Percentiles rank a stretch among this genome's conserved stretches.
These are phyloP conservation scores for Cremastinae sp. DNA, from an alignment of 2,888 invertebrate genomes.

Conservation along the genomic window DNA sequence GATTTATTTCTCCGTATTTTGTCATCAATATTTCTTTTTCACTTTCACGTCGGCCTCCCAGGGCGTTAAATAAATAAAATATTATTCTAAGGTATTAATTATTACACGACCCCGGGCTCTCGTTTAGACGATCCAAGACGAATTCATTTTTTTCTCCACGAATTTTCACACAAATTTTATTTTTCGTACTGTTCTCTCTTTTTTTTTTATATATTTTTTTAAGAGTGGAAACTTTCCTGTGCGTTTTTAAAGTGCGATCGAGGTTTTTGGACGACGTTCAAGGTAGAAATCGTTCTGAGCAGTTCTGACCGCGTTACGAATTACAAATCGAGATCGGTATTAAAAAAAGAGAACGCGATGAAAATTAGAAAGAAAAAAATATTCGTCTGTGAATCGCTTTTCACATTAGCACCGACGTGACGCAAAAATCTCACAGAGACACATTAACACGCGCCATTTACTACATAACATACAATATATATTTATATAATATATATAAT, in stretches of 20 bases:
- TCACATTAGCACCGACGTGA: slow-evolving; percentile 64
- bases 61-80: slow-evolving; percentile 76
- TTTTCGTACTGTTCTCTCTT: neutral
- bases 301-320: slow-evolving; percentile 57
- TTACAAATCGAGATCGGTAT: neutral
- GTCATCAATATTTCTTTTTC: slow-evolving; percentile 35
- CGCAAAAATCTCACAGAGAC: slow-evolving; percentile 77
- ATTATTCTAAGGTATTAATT: slow-evolving; percentile 70
- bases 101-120: slow-evolving; percentile 70
- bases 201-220: slow-evolving; percentile 12
- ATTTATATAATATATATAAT: slow-evolving; percentile 75
- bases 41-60: slow-evolving; percentile 68
- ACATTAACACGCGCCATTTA: slow-evolving; percentile 78
- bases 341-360: neutral
- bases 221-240: slow-evolving; percentile 65
- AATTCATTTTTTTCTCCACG: slow-evolving; percentile 58
- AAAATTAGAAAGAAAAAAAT: slow-evolving; percentile 43
- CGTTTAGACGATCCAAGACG: slow-evolving; percentile 41
- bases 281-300: slow-evolving; percentile 61
- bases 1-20: slow-evolving; percentile 20
- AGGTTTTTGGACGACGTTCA: slow-evolving; percentile 49
- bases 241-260: slow-evolving; percentile 63
- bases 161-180: slow-evolving; percentile 59
- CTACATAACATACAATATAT: slow-evolving; percentile 79
- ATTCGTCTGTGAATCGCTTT: slow-evolving; percentile 29